Evolutionary conservation across 1,140 invertebrate genomes (phyloP).

Genomic region (Oryzaephilus surinamensis): DNA sequence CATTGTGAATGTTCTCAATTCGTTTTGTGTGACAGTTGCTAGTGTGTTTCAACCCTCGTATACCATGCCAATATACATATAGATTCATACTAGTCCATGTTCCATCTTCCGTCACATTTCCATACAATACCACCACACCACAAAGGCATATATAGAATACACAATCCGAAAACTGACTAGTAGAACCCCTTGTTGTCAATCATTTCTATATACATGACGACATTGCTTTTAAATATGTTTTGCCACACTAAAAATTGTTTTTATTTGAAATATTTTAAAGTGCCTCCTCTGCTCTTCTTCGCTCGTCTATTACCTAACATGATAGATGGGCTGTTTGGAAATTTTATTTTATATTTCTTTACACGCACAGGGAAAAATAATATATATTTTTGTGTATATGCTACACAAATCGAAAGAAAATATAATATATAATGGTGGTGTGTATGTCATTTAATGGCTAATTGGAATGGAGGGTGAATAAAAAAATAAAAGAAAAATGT

Average conservation of each 20-base stretch:
- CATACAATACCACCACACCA: no score
- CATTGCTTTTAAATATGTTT: slow-evolving; percentile 34
- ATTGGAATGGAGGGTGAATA: not conserved
- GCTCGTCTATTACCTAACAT: no score
- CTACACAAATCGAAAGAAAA: not conserved
- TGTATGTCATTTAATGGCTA: not conserved
- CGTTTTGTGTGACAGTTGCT: slow-evolving; percentile 25
- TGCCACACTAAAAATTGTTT: slow-evolving; percentile 32
- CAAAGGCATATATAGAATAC: no score
- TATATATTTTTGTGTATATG: not conserved
- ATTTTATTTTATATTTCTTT: slow-evolving; percentile 27
- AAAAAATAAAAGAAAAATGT: slow-evolving; percentile 3
- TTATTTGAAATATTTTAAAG: slow-evolving; percentile 34
- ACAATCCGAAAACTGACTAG: slow-evolving; percentile 1
- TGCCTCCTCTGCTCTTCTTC: slow-evolving; percentile 29
- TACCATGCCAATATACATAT: slow-evolving; percentile 22
- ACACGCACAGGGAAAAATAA: slow-evolving; percentile 1
- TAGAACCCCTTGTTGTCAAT: slow-evolving; percentile 31
- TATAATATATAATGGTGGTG: not conserved
- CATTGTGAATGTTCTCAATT: slow-evolving; percentile 24
- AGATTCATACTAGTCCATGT: slow-evolving; percentile 23
- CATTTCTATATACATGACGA: slow-evolving; percentile 25
- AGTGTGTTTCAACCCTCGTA: slow-evolving; percentile 16
- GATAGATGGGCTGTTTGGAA: slow-evolving; percentile 28
- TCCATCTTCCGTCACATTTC: slow-evolving; percentile 20